These are phyloP conservation scores for Scopus umbretta DNA, from an alignment of 2,113 vertebrate genomes.

Conservation along the genomic window DNA sequence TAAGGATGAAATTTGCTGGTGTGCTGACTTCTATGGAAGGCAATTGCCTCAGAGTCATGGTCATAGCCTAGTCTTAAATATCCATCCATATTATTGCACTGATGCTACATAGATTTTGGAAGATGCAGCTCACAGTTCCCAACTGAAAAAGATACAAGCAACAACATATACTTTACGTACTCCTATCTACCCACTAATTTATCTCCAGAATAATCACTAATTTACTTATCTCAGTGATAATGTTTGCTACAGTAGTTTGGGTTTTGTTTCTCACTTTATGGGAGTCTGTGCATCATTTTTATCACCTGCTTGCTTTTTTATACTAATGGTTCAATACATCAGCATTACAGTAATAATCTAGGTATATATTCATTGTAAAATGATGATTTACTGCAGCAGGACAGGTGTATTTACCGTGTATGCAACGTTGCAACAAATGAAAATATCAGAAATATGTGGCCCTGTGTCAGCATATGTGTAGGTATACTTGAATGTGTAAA, in stretches of 20 bases:
- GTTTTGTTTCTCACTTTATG: conserved; percentile 67
- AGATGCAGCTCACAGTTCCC: conserved; percentile 7
- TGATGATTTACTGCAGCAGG: conserved; percentile 48
- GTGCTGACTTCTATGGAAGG: conserved; percentile 40
- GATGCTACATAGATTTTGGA: neutral
- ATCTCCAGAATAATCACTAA: conserved; percentile 62
- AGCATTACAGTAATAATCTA: conserved; percentile 57
- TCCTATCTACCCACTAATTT: conserved; percentile 30
- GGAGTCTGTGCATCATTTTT: conserved; percentile 60
- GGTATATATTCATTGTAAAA: conserved; percentile 58
- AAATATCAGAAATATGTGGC: neutral
- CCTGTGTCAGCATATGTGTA: neutral
- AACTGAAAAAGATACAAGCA: neutral
- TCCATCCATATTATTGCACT: conserved; percentile 28
- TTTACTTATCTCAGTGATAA: conserved; percentile 63
- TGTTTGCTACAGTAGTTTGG: conserved; percentile 59
- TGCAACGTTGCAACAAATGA: conserved; percentile 17
- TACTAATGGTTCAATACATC: conserved; percentile 57
- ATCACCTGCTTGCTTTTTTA: conserved; percentile 59
- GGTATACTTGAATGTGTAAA: neutral
- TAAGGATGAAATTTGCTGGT: conserved; percentile 57
- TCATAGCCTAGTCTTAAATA: conserved; percentile 12
- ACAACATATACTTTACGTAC: neutral
- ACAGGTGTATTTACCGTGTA: conserved; percentile 11
- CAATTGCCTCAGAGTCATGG: conserved; percentile 31